Evolutionary conservation across 2,113 vertebrate species (phyloP), one percentile per base, ranked within the genome.

Genomic region (Bubo bubo): DNA sequence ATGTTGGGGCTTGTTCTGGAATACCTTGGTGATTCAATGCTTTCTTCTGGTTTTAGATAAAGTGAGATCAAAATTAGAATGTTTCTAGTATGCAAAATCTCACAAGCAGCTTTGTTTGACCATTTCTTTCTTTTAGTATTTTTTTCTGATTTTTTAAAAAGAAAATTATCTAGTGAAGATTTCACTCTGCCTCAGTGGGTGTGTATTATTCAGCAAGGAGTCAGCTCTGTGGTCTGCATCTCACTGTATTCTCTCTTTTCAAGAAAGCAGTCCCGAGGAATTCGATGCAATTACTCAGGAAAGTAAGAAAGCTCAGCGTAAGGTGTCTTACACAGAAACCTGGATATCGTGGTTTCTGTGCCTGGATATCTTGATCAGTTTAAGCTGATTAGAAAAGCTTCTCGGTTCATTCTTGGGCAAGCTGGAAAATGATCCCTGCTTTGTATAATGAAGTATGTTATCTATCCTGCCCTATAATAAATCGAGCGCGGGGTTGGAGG

Each of bases 351-450:
- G 24, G 72, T 88, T 77, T 80, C 94, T 26, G 1, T 74, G 71
- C 85, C 71, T 74, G 60, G 67, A 2, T 95, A 89, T 91, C 91
- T 93, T 75, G 94, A 94, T 95, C 73, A 19, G 52, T 87, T 95
- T 94, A 96, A 97, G 91, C 93, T 95, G 94, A 90, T 95, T 95
- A 89, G 87, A 82, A 91, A 91, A 79, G 93, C 93, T 97, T 58
- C 91, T 95, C 2, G 1, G 79, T 94, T 96, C 86, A 50, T 93
- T 96, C 91, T 80, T 95, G 94, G 91, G 89, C 91, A 76, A 80
- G 90, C 90, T 90, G 96, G 88, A 96, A 97, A 97, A 89, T 13
- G 95, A 97, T 97, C 94, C 73, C 70, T 82, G 89, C 93, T 95
- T 88, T 93, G 95, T 95, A 95, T 90, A 95, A 87, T 93, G 91